Base-by-base conservation (phyloP, 2,113 vertebrate genomes). In the Nerophis lumbriciformis region DNA sequence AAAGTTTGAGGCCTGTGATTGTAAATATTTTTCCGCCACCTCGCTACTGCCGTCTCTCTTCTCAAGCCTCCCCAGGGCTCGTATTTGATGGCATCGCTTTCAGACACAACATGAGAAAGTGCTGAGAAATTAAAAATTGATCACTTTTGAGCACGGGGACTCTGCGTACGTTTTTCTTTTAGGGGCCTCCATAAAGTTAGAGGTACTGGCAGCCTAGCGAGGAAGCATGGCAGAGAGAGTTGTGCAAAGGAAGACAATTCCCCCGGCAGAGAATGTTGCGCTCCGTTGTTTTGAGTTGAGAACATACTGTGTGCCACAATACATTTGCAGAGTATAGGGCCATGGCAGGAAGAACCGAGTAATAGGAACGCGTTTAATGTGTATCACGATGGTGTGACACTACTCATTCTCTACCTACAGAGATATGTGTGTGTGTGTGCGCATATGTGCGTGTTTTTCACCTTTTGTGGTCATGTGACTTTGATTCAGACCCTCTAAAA, bases 121-220 rank as follows among this genome's bases (percentile, higher is more conserved):
- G 68, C 45, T 67, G 66, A 69, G 73, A 73, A 86, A 87, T 88
- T 66, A 86, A 87, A 82, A 83, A 87, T 86, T 78, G 59, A 89
- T 85, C 63, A 78, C 69, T 82, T 83, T 75, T 71, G 74, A 75
- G 78, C 65, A 61, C 28, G 28, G 68, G 66, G 58, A 76, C 82
- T 8, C 2, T 42, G 7, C 39, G 10, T 42, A 71, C 73, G 45
- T 28, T 70, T 65, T 75, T 66, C 48, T 73, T 64, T 28, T 28
- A 28, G 69, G 81, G 78, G 69, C 77, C 80, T 70, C 49, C 38
- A 36, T 69, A 54, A 53, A 79, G 76, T 81, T 64, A 63, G 48
- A 68, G 53, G 71, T 63, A 59, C 48, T 53, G 45, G 35, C 59
- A 53, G 63, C 52, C 57, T 63, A 52, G 47, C 38, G 47, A 54